These are phyloP conservation scores for Trichoplax adhaerens DNA, from an alignment of 37 sponge, comb jelly and placozoan species.

Conservation along the genomic window DNA sequence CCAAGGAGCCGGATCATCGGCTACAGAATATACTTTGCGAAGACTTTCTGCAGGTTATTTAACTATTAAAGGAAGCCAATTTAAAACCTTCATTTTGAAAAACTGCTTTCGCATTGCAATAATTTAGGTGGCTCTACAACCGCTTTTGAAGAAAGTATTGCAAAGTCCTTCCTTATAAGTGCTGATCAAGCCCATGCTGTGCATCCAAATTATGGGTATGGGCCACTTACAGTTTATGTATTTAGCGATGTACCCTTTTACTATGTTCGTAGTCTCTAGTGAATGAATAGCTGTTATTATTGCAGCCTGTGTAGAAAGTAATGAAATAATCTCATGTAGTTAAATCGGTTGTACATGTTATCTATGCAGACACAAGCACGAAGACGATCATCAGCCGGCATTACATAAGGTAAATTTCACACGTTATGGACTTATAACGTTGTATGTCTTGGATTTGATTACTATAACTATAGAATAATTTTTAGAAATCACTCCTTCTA, in stretches of 20 bases:
- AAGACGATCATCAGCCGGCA: conserved; percentile 47
- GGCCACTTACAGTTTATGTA: neutral
- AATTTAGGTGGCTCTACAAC: conserved; percentile 16
- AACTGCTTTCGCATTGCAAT: neutral
- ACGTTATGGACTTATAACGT: neutral
- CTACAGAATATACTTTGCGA: conserved; percentile 46
- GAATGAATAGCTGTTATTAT: too few species aligned
- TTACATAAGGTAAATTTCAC: conserved; percentile 25
- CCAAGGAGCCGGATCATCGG: conserved; percentile 75
- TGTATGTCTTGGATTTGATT: too few species aligned
- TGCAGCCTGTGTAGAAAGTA: too few species aligned
- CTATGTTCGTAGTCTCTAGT: too few species aligned
- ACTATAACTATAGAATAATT: too few species aligned
- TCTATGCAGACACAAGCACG: conserved; percentile 58
- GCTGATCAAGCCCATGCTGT: conserved; percentile 92
- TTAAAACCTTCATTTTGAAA: neutral
- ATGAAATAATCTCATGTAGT: too few species aligned
- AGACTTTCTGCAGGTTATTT: conserved; percentile 24
- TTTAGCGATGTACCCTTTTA: neutral
- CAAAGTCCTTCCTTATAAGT: conserved; percentile 79
- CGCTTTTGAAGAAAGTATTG: conserved; percentile 58
- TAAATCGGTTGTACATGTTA: too few species aligned
- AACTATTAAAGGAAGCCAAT: neutral
- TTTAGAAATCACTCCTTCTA: too few species aligned
- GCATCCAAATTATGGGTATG: conserved; percentile 81